Percentiles rank a stretch among this genome's conserved stretches.
Conservation (phyloP, 2,113 vertebrate genomes). For the Pterophyllum scalare region DNA sequence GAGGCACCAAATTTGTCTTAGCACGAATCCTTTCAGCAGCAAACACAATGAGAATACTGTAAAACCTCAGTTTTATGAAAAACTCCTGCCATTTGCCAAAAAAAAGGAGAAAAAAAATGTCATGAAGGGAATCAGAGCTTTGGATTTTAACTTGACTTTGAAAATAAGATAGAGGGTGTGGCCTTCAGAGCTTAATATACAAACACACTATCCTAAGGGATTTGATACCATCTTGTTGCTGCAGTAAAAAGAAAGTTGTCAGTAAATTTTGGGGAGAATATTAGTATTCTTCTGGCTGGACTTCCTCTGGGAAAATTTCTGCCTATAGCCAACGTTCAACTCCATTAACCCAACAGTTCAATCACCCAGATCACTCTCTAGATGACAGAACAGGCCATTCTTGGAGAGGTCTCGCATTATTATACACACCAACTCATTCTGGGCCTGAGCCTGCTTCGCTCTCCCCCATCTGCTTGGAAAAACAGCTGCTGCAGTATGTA, state of each 20-base stretch:
- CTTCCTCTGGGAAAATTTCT: slow-evolving; percentile 27
- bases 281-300: neutral
- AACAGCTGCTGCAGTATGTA: slow-evolving; percentile 55
- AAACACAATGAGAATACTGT: neutral
- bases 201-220: neutral
- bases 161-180: slow-evolving; percentile 1
- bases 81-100: neutral
- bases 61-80: neutral
- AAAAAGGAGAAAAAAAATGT: neutral
- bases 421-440: slow-evolving; percentile 47
- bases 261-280: neutral
- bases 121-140: neutral
- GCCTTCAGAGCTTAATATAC: slow-evolving; percentile 12
- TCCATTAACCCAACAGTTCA: slow-evolving; percentile 40
- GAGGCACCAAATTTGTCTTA: neutral
- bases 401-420: slow-evolving; percentile 44
- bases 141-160: slow-evolving; percentile 10
- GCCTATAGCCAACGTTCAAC: neutral
- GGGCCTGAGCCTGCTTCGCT: slow-evolving; percentile 23
- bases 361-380: slow-evolving; percentile 30
- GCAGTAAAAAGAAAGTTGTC: neutral
- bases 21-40: neutral
- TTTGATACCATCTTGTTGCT: slow-evolving; percentile 5
- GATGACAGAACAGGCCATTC: slow-evolving; percentile 64
- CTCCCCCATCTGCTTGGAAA: slow-evolving; percentile 44